A percentile compares a stretch with the other conserved stretches of the same genome.
These are phyloP conservation scores for Candoia aspera DNA, from an alignment of 2,113 vertebrate species.

Conservation along the genomic window DNA sequence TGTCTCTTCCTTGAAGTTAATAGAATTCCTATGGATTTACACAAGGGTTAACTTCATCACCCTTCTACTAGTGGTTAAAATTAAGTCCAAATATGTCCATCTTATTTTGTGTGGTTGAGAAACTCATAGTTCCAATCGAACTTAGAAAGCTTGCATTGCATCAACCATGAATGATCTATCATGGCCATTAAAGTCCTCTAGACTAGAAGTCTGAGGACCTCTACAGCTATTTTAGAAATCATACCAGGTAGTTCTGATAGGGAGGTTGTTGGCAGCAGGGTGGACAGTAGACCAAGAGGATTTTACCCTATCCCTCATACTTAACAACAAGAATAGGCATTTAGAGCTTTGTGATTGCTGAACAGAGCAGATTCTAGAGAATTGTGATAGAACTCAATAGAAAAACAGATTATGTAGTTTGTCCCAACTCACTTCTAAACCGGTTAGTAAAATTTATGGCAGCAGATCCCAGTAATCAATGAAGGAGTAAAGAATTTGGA, in stretches of 20 bases:
- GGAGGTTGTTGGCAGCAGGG: neutral
- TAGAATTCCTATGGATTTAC: neutral
- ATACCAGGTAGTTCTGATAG: neutral
- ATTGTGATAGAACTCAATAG: neutral
- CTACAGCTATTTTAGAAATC: neutral
- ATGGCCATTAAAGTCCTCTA: neutral
- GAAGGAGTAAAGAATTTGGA: neutral
- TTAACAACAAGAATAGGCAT: neutral
- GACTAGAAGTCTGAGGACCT: neutral
- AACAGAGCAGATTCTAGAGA: neutral
- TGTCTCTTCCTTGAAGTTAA: neutral
- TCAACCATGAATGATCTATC: neutral
- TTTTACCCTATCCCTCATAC: neutral
- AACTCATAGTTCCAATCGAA: neutral
- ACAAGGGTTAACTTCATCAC: neutral
- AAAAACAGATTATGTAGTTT: neutral
- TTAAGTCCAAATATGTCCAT: neutral
- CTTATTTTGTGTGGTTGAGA: neutral
- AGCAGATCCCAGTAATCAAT: neutral
- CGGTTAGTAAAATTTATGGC: neutral
- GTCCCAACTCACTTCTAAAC: neutral
- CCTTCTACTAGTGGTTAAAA: neutral
- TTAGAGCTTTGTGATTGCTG: neutral
- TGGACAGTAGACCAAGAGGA: neutral
- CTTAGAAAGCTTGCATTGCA: neutral